These are phyloP conservation scores for Cerceris rybyensis DNA, from an alignment of 2,888 invertebrate genomes.

Conservation along the genomic window DNA sequence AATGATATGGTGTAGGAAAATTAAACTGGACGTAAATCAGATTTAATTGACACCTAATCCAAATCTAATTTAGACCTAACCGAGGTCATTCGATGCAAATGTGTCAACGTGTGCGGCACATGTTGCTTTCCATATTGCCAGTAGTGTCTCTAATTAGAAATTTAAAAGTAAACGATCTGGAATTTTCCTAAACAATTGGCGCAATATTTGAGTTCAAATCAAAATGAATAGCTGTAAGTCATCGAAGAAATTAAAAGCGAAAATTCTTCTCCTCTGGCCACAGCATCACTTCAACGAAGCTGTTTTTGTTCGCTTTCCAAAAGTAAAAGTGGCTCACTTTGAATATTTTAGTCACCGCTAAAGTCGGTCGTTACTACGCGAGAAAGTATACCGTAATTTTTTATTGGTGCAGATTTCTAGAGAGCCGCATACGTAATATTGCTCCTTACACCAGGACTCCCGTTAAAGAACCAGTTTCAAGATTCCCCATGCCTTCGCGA, in stretches of 20 bases:
- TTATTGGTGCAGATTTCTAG: conserved; percentile 14
- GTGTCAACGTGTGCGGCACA: too few species aligned
- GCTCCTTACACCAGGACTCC: conserved; percentile 1
- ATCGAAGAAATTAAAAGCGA: not conserved
- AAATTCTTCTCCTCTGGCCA: not conserved
- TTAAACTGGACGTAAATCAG: too few species aligned
- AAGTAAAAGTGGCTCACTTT: conserved; percentile 26
- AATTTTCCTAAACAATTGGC: too few species aligned
- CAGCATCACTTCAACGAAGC: not conserved
- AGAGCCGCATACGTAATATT: conserved; percentile 4
- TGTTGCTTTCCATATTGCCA: too few species aligned
- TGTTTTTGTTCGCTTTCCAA: conserved; percentile 9
- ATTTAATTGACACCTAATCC: too few species aligned
- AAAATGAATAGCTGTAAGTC: too few species aligned
- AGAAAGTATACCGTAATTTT: conserved; percentile 26
- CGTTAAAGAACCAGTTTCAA: conserved; percentile 27
- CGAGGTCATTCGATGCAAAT: too few species aligned
- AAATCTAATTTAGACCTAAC: too few species aligned
- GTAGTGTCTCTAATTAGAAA: too few species aligned
- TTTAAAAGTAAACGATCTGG: too few species aligned
- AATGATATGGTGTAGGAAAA: too few species aligned
- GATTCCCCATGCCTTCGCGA: not conserved
- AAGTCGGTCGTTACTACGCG: conserved; percentile 14
- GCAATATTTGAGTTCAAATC: too few species aligned
- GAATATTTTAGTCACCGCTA: conserved; percentile 18